Evolutionary conservation across 2,797 vertebrate species (phyloP), one percentile per base, ranked within the genome.

Genomic region (Siniperca undulata): DNA sequence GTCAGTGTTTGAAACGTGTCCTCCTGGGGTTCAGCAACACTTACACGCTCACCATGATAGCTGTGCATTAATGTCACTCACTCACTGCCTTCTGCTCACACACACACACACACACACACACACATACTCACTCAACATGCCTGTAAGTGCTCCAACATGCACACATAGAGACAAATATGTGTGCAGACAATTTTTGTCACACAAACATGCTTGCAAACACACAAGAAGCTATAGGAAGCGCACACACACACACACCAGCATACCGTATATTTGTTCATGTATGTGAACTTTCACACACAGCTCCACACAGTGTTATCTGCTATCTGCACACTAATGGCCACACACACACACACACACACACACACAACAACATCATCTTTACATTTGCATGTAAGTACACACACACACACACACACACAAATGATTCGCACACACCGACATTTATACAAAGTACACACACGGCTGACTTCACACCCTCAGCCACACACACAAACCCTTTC

Each of bases 41-140:
- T 90, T 88, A 88, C 87, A 88, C 74, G 66, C 91, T 90, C 89
- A 83, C 92, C 80, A 80, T 88, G 89, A 94, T 91, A 93, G 90
- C 87, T 91, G 86, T 89, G 86, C 88, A 92, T 93, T 93, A 93
- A 92, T 91, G 85, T 91, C 91, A 88, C 83, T 89, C 86, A 77
- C 86, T 72, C 76, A 62, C 52, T 58, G 56, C 56, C 42, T 53
- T 52, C 76, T 78, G 48, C 74, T 14, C 52, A 52, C 77, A 60
- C 66, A 65, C 77, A 48, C 81, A 80, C 84, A 82, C 70, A 72
- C 82, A 82, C 80, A 77, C 66, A 79, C 74, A 55, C 55, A 22
- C 67, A 70, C 44, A 65, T 2, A 27, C 3, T 30, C 65, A 42
- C 71, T 27, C 22, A 66, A 52, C 20, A 60, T 24, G 66, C 46